Conservation (phyloP, 1,140 invertebrate genomes). For the Diorhabda carinulata region DNA sequence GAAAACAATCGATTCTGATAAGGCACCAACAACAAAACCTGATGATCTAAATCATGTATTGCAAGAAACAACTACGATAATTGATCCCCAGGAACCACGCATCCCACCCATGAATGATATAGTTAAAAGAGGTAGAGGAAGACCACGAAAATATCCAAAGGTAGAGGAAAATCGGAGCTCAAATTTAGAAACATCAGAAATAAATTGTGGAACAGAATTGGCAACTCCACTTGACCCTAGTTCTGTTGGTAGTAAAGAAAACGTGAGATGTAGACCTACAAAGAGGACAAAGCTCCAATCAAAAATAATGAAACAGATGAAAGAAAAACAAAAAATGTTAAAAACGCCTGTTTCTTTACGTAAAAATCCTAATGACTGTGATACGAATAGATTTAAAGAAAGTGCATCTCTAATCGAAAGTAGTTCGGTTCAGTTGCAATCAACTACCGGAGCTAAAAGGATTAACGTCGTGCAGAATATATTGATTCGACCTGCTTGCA, state of each 20-base stretch:
- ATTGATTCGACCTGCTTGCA: background rate
- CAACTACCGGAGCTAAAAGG: background rate
- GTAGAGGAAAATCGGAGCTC: too few species aligned
- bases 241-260: background rate
- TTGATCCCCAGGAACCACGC: too few species aligned
- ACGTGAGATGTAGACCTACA: background rate
- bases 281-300: conserved; percentile 8
- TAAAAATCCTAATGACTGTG: too few species aligned
- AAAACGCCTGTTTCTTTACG: too few species aligned
- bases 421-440: background rate
- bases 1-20: too few species aligned
- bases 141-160: too few species aligned
- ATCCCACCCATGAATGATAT: too few species aligned
- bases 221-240: background rate
- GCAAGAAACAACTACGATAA: too few species aligned
- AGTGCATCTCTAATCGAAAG: background rate
- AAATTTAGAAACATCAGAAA: too few species aligned
- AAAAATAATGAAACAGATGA: conserved; percentile 11
- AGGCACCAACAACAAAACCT: too few species aligned
- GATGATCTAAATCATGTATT: too few species aligned
- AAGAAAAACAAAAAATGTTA: conserved; percentile 6
- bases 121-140: too few species aligned
- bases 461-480: conserved; percentile 17
- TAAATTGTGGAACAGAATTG: background rate
- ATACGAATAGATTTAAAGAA: background rate